Evolutionary conservation across 2,888 invertebrate species (phyloP).

Genomic region (Hymenopus coronatus): DNA sequence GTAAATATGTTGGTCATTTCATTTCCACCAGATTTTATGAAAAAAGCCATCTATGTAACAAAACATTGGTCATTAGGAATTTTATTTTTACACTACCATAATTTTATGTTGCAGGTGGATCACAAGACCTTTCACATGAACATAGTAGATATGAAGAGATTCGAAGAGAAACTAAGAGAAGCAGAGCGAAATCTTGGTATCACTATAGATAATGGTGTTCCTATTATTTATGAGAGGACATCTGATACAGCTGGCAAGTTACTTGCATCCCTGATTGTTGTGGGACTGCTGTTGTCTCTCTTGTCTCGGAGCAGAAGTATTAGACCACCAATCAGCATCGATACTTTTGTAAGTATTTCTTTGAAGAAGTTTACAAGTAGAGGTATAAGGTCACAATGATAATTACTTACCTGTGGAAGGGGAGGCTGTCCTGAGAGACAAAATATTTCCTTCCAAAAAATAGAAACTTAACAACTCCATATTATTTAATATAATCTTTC

Average conservation of each 20-base stretch:
- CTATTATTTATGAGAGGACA: slow-evolving; percentile 79
- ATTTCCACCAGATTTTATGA: no score
- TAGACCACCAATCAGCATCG: slow-evolving; percentile 67
- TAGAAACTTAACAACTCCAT: no score
- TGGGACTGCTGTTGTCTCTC: slow-evolving; percentile 64
- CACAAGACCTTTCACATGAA: slow-evolving; percentile 78
- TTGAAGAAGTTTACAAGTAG: no score
- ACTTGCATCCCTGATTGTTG: slow-evolving; percentile 65
- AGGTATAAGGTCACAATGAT: no score
- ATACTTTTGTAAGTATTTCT: slow-evolving; percentile 68
- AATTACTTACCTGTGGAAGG: no score
- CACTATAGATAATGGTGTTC: slow-evolving; percentile 69
- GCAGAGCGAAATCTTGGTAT: slow-evolving; percentile 81
- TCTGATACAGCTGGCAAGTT: slow-evolving; percentile 70
- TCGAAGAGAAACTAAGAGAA: slow-evolving; percentile 86
- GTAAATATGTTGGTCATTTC: no score
- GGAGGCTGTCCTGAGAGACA: no score
- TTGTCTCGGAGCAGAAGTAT: slow-evolving; percentile 65
- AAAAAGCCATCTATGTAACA: no score
- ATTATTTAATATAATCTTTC: no score
- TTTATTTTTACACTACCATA: background rate
- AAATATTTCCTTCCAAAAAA: no score
- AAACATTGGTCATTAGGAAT: no score
- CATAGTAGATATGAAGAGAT: slow-evolving; percentile 76
- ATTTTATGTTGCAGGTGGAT: slow-evolving; percentile 50